phyloP scores from a whole-genome alignment of 64 coral and sea anemone genomes.

The Stichodactyla helianthus region DNA sequence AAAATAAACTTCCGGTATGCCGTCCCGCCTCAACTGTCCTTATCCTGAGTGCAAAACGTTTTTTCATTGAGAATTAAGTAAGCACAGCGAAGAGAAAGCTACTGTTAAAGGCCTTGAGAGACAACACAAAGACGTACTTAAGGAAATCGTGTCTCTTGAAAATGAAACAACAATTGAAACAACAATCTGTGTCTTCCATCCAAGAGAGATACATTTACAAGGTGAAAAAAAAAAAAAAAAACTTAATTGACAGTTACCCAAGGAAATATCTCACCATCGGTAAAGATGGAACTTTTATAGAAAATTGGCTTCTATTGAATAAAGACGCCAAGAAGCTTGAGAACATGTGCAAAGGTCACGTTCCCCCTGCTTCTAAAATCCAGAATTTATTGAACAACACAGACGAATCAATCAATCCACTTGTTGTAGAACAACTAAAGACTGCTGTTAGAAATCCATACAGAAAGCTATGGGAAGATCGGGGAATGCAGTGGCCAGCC shows the following conservation, averaged over 20 bases:
- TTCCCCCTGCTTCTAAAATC: no score
- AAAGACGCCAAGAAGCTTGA: constrained; percentile 8
- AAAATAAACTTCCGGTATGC: constrained; percentile 30
- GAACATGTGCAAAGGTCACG: background rate
- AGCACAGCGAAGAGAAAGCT: constrained; percentile 1
- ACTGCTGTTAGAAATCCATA: constrained; percentile 28
- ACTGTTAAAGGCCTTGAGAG: constrained; percentile 29
- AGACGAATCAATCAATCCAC: background rate
- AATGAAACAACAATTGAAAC: constrained; percentile 7
- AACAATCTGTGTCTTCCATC: constrained; percentile 5
- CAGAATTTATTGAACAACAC: background rate
- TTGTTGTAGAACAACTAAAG: background rate
- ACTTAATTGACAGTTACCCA: constrained; percentile 17
- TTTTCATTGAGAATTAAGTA: background rate
- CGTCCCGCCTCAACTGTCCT: background rate
- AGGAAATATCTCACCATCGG: background rate
- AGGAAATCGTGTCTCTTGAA: background rate
- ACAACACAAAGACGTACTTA: constrained; percentile 7
- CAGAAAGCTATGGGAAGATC: background rate
- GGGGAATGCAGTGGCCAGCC: background rate
- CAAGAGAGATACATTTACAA: constrained; percentile 29
- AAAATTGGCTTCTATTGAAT: constrained; percentile 7
- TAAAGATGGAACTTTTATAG: background rate
- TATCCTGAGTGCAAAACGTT: background rate
- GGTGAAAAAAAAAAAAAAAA: background rate